Evolutionary conservation across 1,140 invertebrate genomes (phyloP).

Genomic region (Dinoponera quadriceps): DNA sequence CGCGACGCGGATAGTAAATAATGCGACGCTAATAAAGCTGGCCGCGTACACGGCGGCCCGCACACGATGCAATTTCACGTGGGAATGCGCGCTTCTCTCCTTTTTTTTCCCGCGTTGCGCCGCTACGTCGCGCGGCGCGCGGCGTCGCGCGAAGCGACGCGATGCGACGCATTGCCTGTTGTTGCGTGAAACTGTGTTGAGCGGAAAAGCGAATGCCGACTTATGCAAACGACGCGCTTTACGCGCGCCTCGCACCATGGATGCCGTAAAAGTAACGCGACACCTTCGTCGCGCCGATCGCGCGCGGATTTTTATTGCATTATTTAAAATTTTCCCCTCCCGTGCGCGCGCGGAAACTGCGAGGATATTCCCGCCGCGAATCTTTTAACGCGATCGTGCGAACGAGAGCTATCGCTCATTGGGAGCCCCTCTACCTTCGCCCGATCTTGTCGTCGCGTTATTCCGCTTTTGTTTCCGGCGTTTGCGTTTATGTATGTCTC

Average conservation of each 20-base stretch:
- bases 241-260: slow-evolving; percentile 37
- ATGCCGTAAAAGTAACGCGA: slow-evolving; percentile 50
- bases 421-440: neutral
- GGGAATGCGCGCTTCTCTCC: slow-evolving; percentile 54
- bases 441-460: neutral
- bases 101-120: slow-evolving; percentile 48
- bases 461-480: too few relatives aligned
- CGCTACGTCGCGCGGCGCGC: slow-evolving; percentile 11
- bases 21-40: slow-evolving; percentile 59
- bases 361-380: neutral
- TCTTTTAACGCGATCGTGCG: slow-evolving; percentile 19
- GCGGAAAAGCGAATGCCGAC: slow-evolving; percentile 61
- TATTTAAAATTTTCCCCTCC: slow-evolving; percentile 32
- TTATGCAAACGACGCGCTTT: slow-evolving; percentile 60
- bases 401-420: neutral
- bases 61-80: slow-evolving; percentile 60
- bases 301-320: slow-evolving; percentile 54
- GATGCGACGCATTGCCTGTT: slow-evolving; percentile 43
- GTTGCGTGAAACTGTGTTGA: slow-evolving; percentile 58
- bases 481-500: too few relatives aligned
- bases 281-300: slow-evolving; percentile 43
- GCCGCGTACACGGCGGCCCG: slow-evolving; percentile 43
- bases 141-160: neutral
- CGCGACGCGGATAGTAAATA: slow-evolving; percentile 58
- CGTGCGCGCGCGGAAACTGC: slow-evolving; percentile 1